Conservation (phyloP, 92 coral and sea anemone species). For the Epizoanthus scotinus region DNA sequence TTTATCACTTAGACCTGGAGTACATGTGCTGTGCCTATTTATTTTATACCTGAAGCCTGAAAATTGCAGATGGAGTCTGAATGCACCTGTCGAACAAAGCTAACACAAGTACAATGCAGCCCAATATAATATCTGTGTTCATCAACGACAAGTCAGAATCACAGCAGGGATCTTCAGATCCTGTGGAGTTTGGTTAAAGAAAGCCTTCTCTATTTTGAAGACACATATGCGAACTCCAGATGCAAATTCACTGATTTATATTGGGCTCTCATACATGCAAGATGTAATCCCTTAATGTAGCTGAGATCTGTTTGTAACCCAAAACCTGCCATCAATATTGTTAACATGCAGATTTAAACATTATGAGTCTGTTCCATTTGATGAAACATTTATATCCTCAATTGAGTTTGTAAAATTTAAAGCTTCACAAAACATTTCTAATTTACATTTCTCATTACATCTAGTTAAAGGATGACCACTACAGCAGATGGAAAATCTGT, state of each 20-base stretch:
- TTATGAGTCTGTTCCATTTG: background rate
- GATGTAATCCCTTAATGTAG: background rate
- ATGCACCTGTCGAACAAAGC: constrained; percentile 35
- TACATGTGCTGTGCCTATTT: background rate
- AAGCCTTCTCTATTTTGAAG: background rate
- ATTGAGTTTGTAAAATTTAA: background rate
- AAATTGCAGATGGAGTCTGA: constrained; percentile 13
- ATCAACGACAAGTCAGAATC: constrained; percentile 22
- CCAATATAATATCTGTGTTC: constrained; percentile 22
- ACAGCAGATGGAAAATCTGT: background rate
- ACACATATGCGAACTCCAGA: background rate
- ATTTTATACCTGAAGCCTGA: constrained; percentile 1
- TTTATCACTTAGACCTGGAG: background rate
- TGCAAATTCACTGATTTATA: constrained; percentile 5
- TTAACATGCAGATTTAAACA: background rate
- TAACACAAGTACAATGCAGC: constrained; percentile 11
- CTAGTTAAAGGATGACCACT: too few species aligned
- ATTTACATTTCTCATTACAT: too few species aligned
- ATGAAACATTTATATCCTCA: background rate
- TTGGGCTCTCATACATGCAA: background rate
- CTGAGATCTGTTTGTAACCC: constrained; percentile 27
- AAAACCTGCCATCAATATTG: constrained; percentile 13
- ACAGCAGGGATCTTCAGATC: constrained; percentile 26
- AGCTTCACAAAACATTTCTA: background rate
- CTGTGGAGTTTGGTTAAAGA: constrained; percentile 1